phyloP scores from a whole-genome alignment of 2,113 vertebrate genomes.

The Xiphias gladius region DNA sequence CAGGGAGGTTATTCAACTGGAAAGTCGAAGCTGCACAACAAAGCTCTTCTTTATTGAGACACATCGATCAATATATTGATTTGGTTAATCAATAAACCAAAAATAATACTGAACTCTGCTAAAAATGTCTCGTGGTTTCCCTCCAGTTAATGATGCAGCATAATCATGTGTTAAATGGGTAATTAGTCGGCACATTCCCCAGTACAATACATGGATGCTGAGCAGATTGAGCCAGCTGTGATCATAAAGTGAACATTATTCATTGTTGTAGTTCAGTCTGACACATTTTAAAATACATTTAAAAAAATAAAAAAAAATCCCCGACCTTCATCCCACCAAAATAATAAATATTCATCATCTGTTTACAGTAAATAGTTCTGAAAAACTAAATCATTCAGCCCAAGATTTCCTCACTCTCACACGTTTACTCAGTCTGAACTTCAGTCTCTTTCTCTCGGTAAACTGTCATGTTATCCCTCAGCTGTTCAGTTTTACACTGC shows the following conservation, averaged over 20 bases:
- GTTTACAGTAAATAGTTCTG: too few species aligned
- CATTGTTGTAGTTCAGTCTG: not conserved
- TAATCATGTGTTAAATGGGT: slow-evolving; percentile 34
- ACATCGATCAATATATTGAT: slow-evolving; percentile 43
- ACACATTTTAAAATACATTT: too few species aligned
- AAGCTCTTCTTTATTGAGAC: slow-evolving; percentile 26
- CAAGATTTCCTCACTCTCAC: too few species aligned
- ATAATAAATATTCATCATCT: too few species aligned
- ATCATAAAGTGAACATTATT: not conserved
- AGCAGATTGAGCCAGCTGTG: slow-evolving; percentile 15
- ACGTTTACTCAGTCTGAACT: too few species aligned
- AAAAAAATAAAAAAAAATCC: too few species aligned
- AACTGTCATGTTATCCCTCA: too few species aligned
- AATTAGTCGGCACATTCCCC: slow-evolving; percentile 30
- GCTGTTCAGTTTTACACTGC: too few species aligned
- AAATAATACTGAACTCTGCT: slow-evolving; percentile 16
- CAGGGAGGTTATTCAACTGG: not conserved
- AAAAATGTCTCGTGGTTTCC: not conserved
- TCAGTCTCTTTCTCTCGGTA: too few species aligned
- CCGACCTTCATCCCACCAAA: too few species aligned
- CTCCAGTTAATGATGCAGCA: slow-evolving; percentile 26
- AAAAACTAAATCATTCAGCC: too few species aligned
- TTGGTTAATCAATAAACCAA: slow-evolving; percentile 17
- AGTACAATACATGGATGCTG: not conserved
- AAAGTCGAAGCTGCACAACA: slow-evolving; percentile 13